Conservation (phyloP, 2,888 invertebrate genomes). For the Nephrotoma guestfalica region DNA sequence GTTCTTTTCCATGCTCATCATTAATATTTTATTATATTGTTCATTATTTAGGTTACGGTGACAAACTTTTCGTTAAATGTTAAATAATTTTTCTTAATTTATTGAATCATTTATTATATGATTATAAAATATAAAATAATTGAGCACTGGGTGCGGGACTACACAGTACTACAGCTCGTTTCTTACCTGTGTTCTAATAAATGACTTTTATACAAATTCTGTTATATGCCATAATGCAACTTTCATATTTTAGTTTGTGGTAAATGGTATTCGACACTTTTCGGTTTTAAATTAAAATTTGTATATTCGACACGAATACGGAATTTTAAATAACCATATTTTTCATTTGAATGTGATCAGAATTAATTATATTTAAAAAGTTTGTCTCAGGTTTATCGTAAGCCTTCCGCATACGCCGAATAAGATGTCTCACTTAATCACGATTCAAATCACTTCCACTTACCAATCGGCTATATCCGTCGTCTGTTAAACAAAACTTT, state of each 20-base stretch:
- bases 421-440: not conserved
- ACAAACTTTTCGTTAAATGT: not conserved
- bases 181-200: not conserved
- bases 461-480: not conserved
- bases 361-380: not conserved
- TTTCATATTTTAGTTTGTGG: not conserved
- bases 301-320: not conserved
- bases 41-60: not conserved
- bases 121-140: not conserved
- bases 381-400: not conserved
- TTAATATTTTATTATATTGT: not conserved
- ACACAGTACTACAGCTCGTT: not conserved
- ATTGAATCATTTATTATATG: not conserved
- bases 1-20: not conserved
- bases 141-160: not conserved
- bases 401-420: not conserved
- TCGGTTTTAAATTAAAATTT: not conserved
- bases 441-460: not conserved
- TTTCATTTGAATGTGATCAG: too few species aligned
- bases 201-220: not conserved
- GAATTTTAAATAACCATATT: not conserved
- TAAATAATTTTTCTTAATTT: not conserved
- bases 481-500: not conserved
- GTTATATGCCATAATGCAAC: not conserved
- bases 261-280: not conserved